A percentile compares a stretch with the other conserved stretches of the same genome.
Conservation (phyloP, 1,140 invertebrate genomes). For the Temnothorax longispinosus region DNA sequence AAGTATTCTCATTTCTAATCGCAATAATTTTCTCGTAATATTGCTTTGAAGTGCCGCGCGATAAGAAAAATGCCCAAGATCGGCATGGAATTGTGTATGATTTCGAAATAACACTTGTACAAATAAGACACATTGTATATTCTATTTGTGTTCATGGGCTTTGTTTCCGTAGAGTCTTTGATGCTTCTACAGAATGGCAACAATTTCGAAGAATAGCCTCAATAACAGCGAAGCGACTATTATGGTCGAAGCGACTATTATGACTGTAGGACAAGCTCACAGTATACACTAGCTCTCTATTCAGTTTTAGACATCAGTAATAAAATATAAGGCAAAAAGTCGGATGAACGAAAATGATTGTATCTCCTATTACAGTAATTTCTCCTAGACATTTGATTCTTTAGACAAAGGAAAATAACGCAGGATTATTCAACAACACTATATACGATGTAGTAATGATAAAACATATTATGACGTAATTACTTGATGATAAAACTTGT, state of each 20-base stretch:
- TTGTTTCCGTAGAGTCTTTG: background rate
- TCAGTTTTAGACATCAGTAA: background rate
- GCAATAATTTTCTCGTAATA: background rate
- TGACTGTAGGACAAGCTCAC: background rate
- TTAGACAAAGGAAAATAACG: background rate
- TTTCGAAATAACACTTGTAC: background rate
- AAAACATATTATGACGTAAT: background rate
- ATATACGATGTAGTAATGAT: too few relatives aligned
- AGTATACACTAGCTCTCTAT: background rate
- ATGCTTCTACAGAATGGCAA: conserved; percentile 9
- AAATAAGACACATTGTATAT: conserved; percentile 1
- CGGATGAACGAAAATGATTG: background rate
- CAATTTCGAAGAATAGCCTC: conserved; percentile 22
- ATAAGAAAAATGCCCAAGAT: background rate
- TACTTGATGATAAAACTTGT: background rate
- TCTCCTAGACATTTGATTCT: background rate
- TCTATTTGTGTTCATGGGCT: background rate
- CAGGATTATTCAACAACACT: background rate
- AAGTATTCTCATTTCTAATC: background rate
- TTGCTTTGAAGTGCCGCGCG: background rate
- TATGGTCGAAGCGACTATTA: background rate
- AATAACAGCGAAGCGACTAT: conserved; percentile 12
- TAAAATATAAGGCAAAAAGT: background rate
- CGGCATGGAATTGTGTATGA: background rate
- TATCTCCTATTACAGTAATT: background rate